Conservation (phyloP, 1,140 invertebrate genomes). For the Whitmania pigra region DNA sequence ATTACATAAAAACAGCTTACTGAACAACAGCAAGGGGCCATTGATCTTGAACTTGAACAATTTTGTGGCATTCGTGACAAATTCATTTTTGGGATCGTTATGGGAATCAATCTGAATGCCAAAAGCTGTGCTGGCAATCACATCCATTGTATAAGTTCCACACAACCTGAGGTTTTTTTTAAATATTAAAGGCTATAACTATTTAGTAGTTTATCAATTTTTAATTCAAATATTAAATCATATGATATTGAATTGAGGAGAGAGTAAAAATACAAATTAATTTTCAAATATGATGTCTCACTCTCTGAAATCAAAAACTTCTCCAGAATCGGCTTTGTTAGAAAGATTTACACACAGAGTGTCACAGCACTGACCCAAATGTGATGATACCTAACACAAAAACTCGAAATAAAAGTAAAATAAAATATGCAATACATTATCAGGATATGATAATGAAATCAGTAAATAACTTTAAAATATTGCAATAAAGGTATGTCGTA, state of each 20-base stretch:
- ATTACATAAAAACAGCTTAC: no score
- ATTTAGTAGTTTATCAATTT: no score
- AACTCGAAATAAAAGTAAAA: neutral
- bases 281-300: neutral
- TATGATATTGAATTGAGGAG: no score
- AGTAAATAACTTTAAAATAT: no score
- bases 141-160: slow-evolving; percentile 49
- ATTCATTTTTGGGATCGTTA: slow-evolving; percentile 40
- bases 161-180: slow-evolving; percentile 26
- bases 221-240: no score
- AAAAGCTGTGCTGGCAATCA: slow-evolving; percentile 50
- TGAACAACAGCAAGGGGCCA: neutral
- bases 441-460: no score
- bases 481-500: no score
- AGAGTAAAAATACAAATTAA: no score
- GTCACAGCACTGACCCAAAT: neutral
- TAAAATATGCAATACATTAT: no score
- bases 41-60: slow-evolving; percentile 25
- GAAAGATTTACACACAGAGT: neutral
- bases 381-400: neutral
- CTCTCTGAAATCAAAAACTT: neutral
- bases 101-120: slow-evolving; percentile 49
- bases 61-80: slow-evolving; percentile 33
- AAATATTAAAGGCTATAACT: no score
- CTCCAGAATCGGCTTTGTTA: neutral